A percentile compares a stretch with the other conserved stretches of the same genome.
Conservation (phyloP, 2,888 invertebrate genomes). For the Teinopalpus imperialis region DNA sequence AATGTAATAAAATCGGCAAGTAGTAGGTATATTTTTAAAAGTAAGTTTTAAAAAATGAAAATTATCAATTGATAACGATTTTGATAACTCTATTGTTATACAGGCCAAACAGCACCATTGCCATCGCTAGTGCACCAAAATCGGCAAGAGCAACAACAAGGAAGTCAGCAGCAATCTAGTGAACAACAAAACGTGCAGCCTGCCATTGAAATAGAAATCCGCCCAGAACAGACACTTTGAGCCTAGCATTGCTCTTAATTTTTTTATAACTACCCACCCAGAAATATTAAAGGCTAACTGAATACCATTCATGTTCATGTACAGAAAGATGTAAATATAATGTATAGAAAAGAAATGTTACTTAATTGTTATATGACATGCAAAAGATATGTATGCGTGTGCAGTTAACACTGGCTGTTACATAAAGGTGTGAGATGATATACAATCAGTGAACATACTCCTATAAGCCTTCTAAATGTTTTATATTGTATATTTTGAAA, state of each 20-base stretch:
- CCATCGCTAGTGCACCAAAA: conserved; percentile 72
- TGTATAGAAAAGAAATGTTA: conserved; percentile 14
- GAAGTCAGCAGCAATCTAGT: conserved; percentile 36
- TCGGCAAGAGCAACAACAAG: conserved; percentile 45
- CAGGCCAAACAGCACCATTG: conserved; percentile 76
- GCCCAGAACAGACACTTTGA: conserved; percentile 62
- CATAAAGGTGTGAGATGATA: conserved; percentile 22
- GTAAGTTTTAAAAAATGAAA: too few species aligned
- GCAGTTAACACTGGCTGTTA: conserved; percentile 31
- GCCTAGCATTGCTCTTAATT: conserved; percentile 35
- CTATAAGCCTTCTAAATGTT: too few species aligned
- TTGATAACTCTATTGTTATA: conserved; percentile 12
- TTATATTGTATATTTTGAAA: conserved; percentile 17
- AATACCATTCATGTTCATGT: conserved; percentile 12
- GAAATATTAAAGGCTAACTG: conserved; percentile 17
- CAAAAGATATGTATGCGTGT: conserved; percentile 10
- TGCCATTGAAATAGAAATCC: conserved; percentile 60
- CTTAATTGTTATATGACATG: conserved; percentile 20
- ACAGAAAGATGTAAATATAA: conserved; percentile 21
- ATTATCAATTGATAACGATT: too few species aligned
- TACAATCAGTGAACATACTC: background rate
- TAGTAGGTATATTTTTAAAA: too few species aligned
- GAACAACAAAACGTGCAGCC: conserved; percentile 55
- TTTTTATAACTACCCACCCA: conserved; percentile 26
- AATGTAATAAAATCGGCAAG: too few species aligned